A percentile compares a stretch with the other conserved stretches of the same genome.
phyloP scores from a whole-genome alignment of 2,888 invertebrate species.

The Protodeltote pygarga region DNA sequence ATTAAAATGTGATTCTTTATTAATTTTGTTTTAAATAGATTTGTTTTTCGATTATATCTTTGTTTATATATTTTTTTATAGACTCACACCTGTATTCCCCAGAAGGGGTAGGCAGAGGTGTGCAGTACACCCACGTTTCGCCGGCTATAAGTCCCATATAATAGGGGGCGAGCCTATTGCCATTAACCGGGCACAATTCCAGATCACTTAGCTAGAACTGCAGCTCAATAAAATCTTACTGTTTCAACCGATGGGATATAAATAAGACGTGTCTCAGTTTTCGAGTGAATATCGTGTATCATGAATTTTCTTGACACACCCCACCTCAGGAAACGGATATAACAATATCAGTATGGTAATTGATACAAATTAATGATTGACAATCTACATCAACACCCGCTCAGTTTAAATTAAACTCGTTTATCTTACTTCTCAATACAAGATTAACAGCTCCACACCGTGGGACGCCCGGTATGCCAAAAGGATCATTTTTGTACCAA shows the following conservation, averaged over 20 bases:
- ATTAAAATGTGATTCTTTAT: constrained; percentile 27
- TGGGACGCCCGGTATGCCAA: constrained; percentile 15
- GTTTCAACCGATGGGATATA: too few relatives aligned
- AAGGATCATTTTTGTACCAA: constrained; percentile 16
- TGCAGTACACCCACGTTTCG: too few relatives aligned
- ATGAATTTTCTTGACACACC: constrained; percentile 42
- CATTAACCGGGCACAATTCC: too few relatives aligned
- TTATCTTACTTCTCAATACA: constrained; percentile 52
- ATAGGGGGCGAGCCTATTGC: too few relatives aligned
- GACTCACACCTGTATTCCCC: too few relatives aligned
- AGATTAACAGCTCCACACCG: constrained; percentile 36
- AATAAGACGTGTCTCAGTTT: too few relatives aligned
- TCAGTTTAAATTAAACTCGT: constrained; percentile 45
- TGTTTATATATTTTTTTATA: constrained; percentile 2
- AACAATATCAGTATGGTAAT: constrained; percentile 57
- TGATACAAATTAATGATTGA: constrained; percentile 73
- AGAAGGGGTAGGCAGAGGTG: too few relatives aligned
- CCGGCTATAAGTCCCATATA: too few relatives aligned
- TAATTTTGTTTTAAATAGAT: constrained; percentile 26
- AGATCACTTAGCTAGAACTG: too few relatives aligned
- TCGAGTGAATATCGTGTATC: constrained; percentile 20
- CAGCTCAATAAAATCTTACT: too few relatives aligned
- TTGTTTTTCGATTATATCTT: constrained; percentile 16
- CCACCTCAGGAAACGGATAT: constrained; percentile 56
- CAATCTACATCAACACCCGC: constrained; percentile 54